phyloP scores from a whole-genome alignment of 2,888 invertebrate genomes.

The Cataglyphis rosenhaueri region DNA sequence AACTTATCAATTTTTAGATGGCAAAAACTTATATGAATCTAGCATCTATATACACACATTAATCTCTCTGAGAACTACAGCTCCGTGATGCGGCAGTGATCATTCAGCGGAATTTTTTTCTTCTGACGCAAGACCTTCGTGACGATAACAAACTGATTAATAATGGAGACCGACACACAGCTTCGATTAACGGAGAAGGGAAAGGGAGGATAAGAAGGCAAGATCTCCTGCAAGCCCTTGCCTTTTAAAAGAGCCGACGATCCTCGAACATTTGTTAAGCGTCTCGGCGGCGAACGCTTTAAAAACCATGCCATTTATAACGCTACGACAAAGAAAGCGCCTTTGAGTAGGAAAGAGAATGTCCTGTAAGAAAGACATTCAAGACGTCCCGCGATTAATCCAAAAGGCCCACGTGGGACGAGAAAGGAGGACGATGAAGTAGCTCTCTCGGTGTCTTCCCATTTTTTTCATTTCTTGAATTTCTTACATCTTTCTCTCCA shows the following conservation, averaged over 20 bases:
- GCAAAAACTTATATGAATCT: constrained; percentile 12
- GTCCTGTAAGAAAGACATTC: constrained; percentile 68
- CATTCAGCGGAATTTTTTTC: constrained; percentile 44
- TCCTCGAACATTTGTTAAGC: constrained; percentile 72
- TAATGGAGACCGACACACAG: constrained; percentile 23
- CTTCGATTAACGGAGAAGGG: constrained; percentile 68
- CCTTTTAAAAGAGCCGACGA: constrained; percentile 65
- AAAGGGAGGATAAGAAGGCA: constrained; percentile 40
- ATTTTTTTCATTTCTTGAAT: constrained; percentile 46
- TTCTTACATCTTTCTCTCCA: constrained; percentile 4
- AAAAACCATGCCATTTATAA: constrained; percentile 79
- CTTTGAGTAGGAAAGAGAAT: constrained; percentile 51
- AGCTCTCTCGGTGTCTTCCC: constrained; percentile 38
- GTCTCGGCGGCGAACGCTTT: constrained; percentile 60
- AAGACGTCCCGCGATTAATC: constrained; percentile 77
- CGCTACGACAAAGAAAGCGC: constrained; percentile 61
- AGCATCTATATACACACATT: constrained; percentile 11
- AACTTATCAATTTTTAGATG: not conserved
- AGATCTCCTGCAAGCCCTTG: constrained; percentile 52
- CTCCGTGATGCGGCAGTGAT: constrained; percentile 12
- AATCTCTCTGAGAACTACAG: constrained; percentile 22
- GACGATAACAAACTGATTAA: constrained; percentile 63
- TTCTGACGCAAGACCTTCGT: constrained; percentile 32
- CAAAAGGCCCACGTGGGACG: constrained; percentile 70
- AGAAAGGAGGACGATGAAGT: constrained; percentile 50